These are phyloP conservation scores for Leuciscus idus DNA, from an alignment of 2,113 vertebrate species.

Conservation along the genomic window DNA sequence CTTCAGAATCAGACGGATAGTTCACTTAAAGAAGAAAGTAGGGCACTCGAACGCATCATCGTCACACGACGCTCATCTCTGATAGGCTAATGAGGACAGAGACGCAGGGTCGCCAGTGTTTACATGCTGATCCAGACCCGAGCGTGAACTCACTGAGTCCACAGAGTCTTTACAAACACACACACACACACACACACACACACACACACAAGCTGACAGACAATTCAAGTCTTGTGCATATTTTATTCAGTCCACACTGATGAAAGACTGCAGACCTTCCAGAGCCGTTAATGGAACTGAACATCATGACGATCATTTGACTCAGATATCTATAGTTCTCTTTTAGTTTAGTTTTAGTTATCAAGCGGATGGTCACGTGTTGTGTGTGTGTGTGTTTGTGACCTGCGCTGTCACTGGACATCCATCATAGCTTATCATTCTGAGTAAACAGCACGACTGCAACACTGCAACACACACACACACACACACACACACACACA, in stretches of 20 bases:
- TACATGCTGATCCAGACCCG: conserved; percentile 47
- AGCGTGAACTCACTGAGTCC: conserved; percentile 47
- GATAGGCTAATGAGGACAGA: conserved; percentile 37
- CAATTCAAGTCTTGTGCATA: too few relatives aligned
- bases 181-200: too few relatives aligned
- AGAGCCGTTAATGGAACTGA: neutral
- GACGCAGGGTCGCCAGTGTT: conserved; percentile 32
- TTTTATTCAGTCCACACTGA: neutral
- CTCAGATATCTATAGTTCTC: neutral
- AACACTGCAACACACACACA: conserved; percentile 15
- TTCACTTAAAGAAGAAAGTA: neutral
- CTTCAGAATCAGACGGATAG: neutral
- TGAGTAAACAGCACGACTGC: conserved; percentile 74
- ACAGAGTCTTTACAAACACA: conserved; percentile 29
- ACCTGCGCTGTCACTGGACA: conserved; percentile 64
- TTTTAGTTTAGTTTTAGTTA: too few relatives aligned
- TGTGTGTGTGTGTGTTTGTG: conserved; percentile 43
- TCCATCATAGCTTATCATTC: conserved; percentile 79
- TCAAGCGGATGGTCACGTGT: neutral
- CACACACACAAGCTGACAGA: too few relatives aligned
- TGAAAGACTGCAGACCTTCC: neutral
- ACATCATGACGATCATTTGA: neutral
- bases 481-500: too few relatives aligned
- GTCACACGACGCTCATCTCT: neutral
- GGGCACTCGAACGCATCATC: neutral